Evolutionary conservation across 2,888 invertebrate species (phyloP), one percentile per base, ranked within the genome.

Genomic region (Apodemia duryi): DNA sequence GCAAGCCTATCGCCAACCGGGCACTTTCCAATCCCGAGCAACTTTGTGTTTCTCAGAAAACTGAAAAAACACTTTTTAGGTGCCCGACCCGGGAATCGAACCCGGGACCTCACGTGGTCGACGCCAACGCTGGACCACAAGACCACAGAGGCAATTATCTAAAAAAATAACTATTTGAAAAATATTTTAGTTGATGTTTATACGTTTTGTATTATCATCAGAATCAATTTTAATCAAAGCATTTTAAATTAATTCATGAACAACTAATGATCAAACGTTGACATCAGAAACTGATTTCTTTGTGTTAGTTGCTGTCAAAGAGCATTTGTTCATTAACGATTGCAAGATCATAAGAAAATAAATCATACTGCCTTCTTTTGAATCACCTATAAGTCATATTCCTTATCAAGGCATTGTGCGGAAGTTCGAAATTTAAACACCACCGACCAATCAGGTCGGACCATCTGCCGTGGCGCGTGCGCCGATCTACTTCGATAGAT

Each of bases 401-500:
- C 79, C 86, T 88, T 90, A 89, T 89, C 87, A 81, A 66, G 74
- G 77, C 76, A 81, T 85, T 86, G 85, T 85, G 78, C 86, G 88
- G 91, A 90, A 91, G 88, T 88, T 81, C 74, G 71, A 80, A 85
- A 84, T 82, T 78, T 81, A 85, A 86, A 85, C 80, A 80, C 68
- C 77, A 74, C 77, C 81, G 78, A 83, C 91, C 91, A 91, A 91
- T 91, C 85, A 81, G 76, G 73, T 71, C 71, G 67, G 74, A 83
- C 81, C 91, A 91, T 86, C 90, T 91, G 91, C 88, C 82, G 78
- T 76, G 77, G 84, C 89, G 85, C 75, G 87, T 85, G 89, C 88
- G 83, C 81, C 77, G 81, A 78, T 83, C 77, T 72, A 73, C 83
- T 84, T 82, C 82, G 85, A 85, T 86, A 82, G 84, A 87, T 87